phyloP scores from a whole-genome alignment of 2,797 vertebrate genomes.

The Cyclopterus lumpus region DNA sequence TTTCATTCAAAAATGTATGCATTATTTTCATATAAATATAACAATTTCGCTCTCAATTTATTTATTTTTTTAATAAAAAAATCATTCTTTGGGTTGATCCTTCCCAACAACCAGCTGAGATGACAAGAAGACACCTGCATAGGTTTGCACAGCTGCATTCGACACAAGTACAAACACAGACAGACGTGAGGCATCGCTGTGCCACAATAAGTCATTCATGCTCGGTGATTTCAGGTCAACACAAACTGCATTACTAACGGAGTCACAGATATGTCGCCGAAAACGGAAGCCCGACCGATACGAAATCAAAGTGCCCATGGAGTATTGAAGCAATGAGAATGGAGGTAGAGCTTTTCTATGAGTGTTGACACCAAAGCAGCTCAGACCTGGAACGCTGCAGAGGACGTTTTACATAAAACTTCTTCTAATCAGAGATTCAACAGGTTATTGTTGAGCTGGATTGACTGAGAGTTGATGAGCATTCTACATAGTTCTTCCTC shows the following conservation, averaged over 20 bases:
- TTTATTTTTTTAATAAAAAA: conserved; percentile 70
- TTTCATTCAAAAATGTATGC: conserved; percentile 76
- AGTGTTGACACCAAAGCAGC: conserved; percentile 27
- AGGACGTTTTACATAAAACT: neutral
- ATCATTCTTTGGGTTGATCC: conserved; percentile 86
- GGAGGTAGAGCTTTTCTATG: conserved; percentile 72
- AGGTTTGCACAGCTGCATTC: conserved; percentile 78
- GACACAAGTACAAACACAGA: conserved; percentile 50
- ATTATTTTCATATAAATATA: conserved; percentile 86
- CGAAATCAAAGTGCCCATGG: conserved; percentile 70
- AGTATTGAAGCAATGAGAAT: conserved; percentile 69
- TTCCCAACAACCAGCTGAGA: conserved; percentile 79
- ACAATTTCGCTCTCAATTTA: conserved; percentile 69
- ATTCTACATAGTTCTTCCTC: conserved; percentile 23
- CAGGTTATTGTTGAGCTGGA: neutral
- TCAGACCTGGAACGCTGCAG: conserved; percentile 16
- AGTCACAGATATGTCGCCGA: conserved; percentile 49
- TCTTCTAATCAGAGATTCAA: conserved; percentile 1
- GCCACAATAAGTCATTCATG: conserved; percentile 16
- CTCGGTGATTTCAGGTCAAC: conserved; percentile 38
- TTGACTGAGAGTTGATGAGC: neutral
- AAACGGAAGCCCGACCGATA: conserved; percentile 72
- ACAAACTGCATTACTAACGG: conserved; percentile 23
- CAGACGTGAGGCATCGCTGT: conserved; percentile 55
- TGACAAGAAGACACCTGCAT: conserved; percentile 83